Evolutionary conservation across 2,797 vertebrate genomes (phyloP).

Genomic region (Todus mexicanus): DNA sequence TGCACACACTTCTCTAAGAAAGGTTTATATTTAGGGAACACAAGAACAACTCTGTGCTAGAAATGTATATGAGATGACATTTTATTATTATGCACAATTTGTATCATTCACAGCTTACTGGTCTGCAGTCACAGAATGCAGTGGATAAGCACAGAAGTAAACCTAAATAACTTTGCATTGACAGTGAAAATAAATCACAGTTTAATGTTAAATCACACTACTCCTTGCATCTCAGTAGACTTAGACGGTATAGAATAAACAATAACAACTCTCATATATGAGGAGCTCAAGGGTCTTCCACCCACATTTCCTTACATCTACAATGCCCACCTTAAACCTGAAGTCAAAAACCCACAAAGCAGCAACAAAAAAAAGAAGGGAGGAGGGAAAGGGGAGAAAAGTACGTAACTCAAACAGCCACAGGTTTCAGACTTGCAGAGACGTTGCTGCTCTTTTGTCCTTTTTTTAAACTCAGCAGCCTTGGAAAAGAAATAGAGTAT

Average conservation of each 20-base stretch:
- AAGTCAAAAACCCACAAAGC: background rate
- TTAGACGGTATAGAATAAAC: background rate
- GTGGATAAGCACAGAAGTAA: background rate
- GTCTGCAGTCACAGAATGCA: background rate
- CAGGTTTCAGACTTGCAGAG: background rate
- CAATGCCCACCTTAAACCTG: background rate
- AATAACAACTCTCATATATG: background rate
- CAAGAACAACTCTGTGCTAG: background rate
- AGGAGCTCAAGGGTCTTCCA: background rate
- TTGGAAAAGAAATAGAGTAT: background rate
- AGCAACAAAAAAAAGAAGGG: background rate
- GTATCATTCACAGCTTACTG: slow-evolving; percentile 30
- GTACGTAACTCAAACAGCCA: background rate
- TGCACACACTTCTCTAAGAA: background rate
- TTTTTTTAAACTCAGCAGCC: background rate
- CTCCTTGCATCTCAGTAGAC: slow-evolving; percentile 5
- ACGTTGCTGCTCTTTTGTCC: background rate
- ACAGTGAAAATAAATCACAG: slow-evolving; percentile 37
- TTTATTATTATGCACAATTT: slow-evolving; percentile 30
- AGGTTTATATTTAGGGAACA: background rate
- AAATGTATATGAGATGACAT: background rate
- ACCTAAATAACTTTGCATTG: background rate
- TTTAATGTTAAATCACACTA: background rate
- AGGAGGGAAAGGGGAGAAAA: background rate
- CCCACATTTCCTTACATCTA: background rate